Evolutionary conservation across 2,888 invertebrate species (phyloP), one percentile per base, ranked within the genome.

Genomic region (Lampropteryx suffumata): DNA sequence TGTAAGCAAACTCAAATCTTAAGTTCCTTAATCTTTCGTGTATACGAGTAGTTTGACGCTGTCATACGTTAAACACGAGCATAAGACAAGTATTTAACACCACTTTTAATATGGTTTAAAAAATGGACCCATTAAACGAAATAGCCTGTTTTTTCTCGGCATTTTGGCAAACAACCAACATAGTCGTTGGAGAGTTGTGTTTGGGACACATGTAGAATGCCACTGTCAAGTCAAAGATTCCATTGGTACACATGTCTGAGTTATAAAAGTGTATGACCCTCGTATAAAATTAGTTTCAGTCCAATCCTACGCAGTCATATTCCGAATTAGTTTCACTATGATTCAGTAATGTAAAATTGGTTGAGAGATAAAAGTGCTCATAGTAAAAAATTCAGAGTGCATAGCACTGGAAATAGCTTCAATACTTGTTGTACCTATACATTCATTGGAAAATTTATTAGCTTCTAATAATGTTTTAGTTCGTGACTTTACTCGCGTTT

Each of bases 231-330:
- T 57, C 47, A 45, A 52, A 50, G 43, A 59, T 58, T 62, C 56
- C 46, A 50, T 48, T 32, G 48, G 37, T 52, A 50, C 50, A 54
- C 52, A 56, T 55, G 57, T 51, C 57, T 21, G 44, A 17, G 43
- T 50, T 54, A 61, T 61, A 61, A 57, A 61, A 58, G 37, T 52
- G 60, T 55, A 56, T 42, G 58, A 52, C 58, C 61, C 51, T 61
- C 54, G 44, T 36, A 37, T 55, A 56, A 62, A 59, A 55, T 57
- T 62, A 62, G 56, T 47, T 53, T 56, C 26, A 54, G 55, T 47
- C 14, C 54, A 39, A n/a, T 41, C 57, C 59, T 54, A 62, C 59
- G 62, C 59, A 57, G 52, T 52, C 54, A 51, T 49, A 45, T 40
- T 48, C 39, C 26, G 35, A 36, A 57, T 50, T 51, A 21, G 47